Evolutionary conservation across 2,888 invertebrate genomes (phyloP), one percentile per base, ranked within the genome.

Genomic region (Hybos culiciformis): DNA sequence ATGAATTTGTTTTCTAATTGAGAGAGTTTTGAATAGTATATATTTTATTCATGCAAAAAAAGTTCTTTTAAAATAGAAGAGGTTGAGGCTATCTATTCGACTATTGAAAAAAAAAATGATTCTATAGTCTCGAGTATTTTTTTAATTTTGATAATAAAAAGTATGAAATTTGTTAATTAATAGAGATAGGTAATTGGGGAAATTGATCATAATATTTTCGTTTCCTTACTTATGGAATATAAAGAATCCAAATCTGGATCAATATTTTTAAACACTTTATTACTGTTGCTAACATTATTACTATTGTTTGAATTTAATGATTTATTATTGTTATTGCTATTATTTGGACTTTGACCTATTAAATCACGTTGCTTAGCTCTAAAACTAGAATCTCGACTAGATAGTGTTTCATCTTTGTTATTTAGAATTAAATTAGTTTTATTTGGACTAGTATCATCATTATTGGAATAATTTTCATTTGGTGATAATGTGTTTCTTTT

Each of bases 221-320:
- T 9, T 14, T 14, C 59, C 65, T 66, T 59, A 77, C 78, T 76
- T 54, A 83, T 67, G 9, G 83, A 83, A 62, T 83, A 84, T 44
- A 86, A 66, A 1, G 82, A 80, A 57, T 83, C 82, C 50, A 83
- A 64, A 54, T 83, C 83, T 3, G 66, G 66, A 55, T 66, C 66
- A 45, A 65, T 65, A 47, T 66, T 66, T 51, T 66, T 66, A 53
- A 66, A 66, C 49, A 66, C 64, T 57, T 66, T 66, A 49, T 58
- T 45, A 26, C 41, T 44, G 26, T 41, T 49, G 12, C 32, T 46
- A n/a, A n/a, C n/a, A n/a, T n/a, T n/a, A n/a, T n/a, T n/a, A n/a
- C n/a, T n/a, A n/a, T n/a, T n/a, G n/a, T n/a, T n/a, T n/a, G n/a
- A n/a, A n/a, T n/a, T n/a, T n/a, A n/a, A n/a, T n/a, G n/a, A n/a